Evolutionary conservation across 2,113 vertebrate genomes (phyloP), one percentile per base, ranked within the genome.

Genomic region (Oncorhynchus masou): DNA sequence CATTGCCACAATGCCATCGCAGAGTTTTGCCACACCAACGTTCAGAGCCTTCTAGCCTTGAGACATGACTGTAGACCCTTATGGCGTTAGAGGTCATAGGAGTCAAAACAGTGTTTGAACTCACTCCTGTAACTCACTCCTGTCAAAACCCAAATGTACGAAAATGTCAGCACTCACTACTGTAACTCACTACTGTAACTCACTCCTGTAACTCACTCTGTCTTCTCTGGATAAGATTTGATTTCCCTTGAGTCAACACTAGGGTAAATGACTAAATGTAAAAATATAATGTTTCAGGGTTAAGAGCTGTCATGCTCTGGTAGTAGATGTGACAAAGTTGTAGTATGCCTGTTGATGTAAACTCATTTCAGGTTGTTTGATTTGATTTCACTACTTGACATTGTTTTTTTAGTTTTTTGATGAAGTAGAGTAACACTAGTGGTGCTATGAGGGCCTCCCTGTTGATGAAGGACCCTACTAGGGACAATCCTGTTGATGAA

Each of bases 381-480:
- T 31, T 31, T 31, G 24, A 34, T 3, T 76, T 7, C 7, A 25
- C 6, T 51, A 25, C 6, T 51, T 34, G 51, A 54, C 15, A 62
- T 65, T 15, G 31, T 22, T 39, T 15, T 31, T 85, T 24, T 70
- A n/a, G 71, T 65, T 75, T 73, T 8, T 68, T 80, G n/a, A n/a
- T n/a, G n/a, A n/a, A n/a, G n/a, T n/a, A n/a, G n/a, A n/a, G n/a
- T n/a, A 75, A 64, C 34, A 81, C 60, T 69, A 99, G 98, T n/a
- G 97, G 97, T 54, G 93, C 90, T 76, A 93, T n/a, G 90, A 79
- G 98, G 98, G 74, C 91, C 95, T 31, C 80, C 91, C n/a, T n/a
- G n/a, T n/a, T n/a, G n/a, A n/a, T n/a, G n/a, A n/a, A 22, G 98
- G 98, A 81, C 65, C 91, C 15, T 73, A 2, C 15, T 73, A 2